phyloP scores from a whole-genome alignment of 2,797 vertebrate species.

The Oreochromis mossambicus region DNA sequence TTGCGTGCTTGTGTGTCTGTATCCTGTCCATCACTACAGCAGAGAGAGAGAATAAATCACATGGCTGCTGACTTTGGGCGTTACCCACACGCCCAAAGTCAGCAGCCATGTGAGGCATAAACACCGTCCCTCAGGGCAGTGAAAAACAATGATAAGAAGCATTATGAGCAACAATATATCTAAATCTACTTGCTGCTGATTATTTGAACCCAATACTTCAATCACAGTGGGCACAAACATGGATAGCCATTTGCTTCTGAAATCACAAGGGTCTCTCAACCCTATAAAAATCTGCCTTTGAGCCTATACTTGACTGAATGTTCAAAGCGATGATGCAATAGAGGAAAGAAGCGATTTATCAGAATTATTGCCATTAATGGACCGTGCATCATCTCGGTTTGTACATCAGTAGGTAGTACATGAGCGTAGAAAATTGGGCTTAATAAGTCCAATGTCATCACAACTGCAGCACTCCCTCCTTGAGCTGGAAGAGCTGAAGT shows the following conservation, averaged over 20 bases:
- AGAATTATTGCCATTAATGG: neutral
- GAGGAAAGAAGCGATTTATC: neutral
- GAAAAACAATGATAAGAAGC: neutral
- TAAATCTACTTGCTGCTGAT: neutral
- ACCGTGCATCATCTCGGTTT: neutral
- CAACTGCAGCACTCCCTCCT: neutral
- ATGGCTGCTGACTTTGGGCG: neutral
- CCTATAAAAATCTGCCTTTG: neutral
- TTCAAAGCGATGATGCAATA: neutral
- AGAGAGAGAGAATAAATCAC: neutral
- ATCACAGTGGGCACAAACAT: neutral
- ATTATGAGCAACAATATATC: neutral
- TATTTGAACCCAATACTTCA: neutral
- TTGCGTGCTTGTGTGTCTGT: neutral
- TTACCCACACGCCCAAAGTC: neutral
- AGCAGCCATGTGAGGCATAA: neutral
- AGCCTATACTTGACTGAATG: neutral
- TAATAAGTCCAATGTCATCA: neutral
- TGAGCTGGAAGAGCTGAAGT: neutral
- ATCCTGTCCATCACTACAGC: slow-evolving; percentile 8
- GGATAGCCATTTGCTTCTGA: neutral
- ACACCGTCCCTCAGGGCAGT: neutral
- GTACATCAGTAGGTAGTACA: neutral
- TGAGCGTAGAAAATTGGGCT: neutral
- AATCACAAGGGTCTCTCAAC: neutral